phyloP scores from a whole-genome alignment of 2,797 vertebrate species.

The Clarias pachynema region DNA sequence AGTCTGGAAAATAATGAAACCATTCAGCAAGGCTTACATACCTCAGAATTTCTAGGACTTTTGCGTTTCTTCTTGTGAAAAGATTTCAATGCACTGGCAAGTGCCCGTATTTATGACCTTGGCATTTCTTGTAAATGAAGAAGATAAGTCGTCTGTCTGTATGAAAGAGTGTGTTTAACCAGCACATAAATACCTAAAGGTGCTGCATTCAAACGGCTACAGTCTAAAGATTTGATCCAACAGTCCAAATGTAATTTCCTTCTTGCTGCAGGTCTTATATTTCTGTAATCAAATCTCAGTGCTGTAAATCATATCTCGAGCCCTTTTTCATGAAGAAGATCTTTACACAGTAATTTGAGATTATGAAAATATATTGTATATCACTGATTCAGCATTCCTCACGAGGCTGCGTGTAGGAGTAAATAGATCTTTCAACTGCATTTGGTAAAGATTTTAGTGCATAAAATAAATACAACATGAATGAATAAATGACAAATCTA shows the following conservation, averaged over 20 bases:
- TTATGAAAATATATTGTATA: conserved; percentile 34
- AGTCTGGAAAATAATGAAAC: conserved; percentile 53
- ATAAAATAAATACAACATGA: not conserved
- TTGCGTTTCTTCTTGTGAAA: conserved; percentile 54
- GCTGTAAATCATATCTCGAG: conserved; percentile 19
- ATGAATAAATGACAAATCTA: not conserved
- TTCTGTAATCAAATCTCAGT: conserved; percentile 17
- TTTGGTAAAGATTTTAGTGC: not conserved
- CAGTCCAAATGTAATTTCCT: conserved; percentile 22
- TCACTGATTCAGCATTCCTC: conserved; percentile 28
- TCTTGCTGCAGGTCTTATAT: conserved; percentile 15
- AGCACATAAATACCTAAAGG: conserved; percentile 13
- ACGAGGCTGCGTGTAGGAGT: not conserved
- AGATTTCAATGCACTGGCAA: conserved; percentile 66
- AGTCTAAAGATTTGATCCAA: conserved; percentile 5
- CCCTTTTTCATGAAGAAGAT: not conserved
- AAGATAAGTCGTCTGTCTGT: conserved; percentile 68
- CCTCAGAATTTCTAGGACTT: conserved; percentile 30
- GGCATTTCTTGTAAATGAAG: conserved; percentile 61
- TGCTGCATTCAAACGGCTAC: not conserved
- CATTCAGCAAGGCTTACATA: conserved; percentile 37
- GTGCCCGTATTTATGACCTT: conserved; percentile 61
- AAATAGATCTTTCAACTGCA: not conserved
- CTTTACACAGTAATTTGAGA: conserved; percentile 18
- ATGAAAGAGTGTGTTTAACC: conserved; percentile 56